These are phyloP conservation scores for Phrixothrix hirtus DNA, from an alignment of 2,888 invertebrate species.

Conservation along the genomic window DNA sequence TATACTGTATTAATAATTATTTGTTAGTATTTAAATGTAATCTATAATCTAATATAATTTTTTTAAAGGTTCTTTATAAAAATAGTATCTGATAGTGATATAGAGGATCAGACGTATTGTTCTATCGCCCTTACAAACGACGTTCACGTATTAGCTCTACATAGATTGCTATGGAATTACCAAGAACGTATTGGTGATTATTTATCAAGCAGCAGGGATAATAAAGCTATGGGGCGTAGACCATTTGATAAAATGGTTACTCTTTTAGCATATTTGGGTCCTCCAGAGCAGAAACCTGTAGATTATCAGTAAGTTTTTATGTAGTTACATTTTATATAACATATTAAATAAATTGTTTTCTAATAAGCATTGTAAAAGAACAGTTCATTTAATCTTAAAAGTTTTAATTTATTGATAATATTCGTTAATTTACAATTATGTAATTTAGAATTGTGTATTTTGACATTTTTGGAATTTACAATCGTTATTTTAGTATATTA, in stretches of 20 bases:
- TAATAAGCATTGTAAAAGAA: too few relatives aligned
- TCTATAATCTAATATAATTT: too few relatives aligned
- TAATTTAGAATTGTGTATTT: too few relatives aligned
- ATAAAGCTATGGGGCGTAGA: slow-evolving; percentile 92
- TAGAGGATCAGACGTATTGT: slow-evolving; percentile 88
- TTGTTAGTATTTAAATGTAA: too few relatives aligned
- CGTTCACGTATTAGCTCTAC: slow-evolving; percentile 91
- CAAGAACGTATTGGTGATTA: slow-evolving; percentile 92
- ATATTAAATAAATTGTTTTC: too few relatives aligned
- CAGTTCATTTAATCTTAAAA: too few relatives aligned
- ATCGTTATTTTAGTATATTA: too few relatives aligned
- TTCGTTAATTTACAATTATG: too few relatives aligned
- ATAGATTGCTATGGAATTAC: slow-evolving; percentile 93
- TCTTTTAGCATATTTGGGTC: slow-evolving; percentile 91
- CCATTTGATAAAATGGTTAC: slow-evolving; percentile 99
- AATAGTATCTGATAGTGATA: slow-evolving; percentile 96
- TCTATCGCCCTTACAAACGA: slow-evolving; percentile 95
- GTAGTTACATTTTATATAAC: too few relatives aligned
- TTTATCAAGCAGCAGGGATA: slow-evolving; percentile 87
- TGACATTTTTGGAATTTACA: too few relatives aligned
- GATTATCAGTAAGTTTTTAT: slow-evolving; percentile 82
- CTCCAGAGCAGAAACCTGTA: slow-evolving; percentile 95
- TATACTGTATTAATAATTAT: too few relatives aligned
- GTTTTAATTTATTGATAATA: too few relatives aligned
- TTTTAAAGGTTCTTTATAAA: slow-evolving; percentile 88